Evolutionary conservation across 2,797 vertebrate genomes (phyloP).

Genomic region (Alcedo atthis): DNA sequence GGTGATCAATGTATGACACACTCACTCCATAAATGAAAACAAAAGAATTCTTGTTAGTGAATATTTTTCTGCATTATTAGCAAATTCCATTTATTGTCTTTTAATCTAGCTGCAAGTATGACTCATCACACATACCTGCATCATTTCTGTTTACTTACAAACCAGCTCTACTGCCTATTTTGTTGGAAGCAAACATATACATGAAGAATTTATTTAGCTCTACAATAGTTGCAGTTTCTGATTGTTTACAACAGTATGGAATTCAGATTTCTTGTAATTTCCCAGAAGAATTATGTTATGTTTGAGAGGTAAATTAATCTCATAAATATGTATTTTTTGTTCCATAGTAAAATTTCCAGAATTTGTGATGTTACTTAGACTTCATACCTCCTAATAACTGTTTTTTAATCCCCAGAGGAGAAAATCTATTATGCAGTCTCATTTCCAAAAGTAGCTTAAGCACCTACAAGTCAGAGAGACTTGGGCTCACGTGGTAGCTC

Average conservation of each 20-base stretch:
- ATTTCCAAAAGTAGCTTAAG: neutral
- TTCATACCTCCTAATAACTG: neutral
- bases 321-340: constrained; percentile 4
- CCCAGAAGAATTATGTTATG: neutral
- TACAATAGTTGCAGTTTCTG: neutral
- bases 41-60: neutral
- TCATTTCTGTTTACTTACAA: constrained; percentile 1
- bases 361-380: neutral
- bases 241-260: neutral
- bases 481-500: neutral
- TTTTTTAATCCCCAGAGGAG: neutral
- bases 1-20: neutral
- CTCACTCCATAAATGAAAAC: neutral
- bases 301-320: neutral
- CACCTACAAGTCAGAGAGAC: neutral
- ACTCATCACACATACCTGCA: neutral
- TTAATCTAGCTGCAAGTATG: neutral
- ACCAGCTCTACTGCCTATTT: neutral
- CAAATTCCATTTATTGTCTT: neutral
- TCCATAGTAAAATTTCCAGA: neutral
- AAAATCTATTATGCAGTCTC: neutral
- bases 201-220: constrained; percentile 14
- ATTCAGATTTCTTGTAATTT: neutral
- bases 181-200: neutral
- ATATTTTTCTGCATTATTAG: neutral